Evolutionary conservation across 2,888 invertebrate species (phyloP), one percentile per base, ranked within the genome.

Genomic region (Aphodius granarius): DNA sequence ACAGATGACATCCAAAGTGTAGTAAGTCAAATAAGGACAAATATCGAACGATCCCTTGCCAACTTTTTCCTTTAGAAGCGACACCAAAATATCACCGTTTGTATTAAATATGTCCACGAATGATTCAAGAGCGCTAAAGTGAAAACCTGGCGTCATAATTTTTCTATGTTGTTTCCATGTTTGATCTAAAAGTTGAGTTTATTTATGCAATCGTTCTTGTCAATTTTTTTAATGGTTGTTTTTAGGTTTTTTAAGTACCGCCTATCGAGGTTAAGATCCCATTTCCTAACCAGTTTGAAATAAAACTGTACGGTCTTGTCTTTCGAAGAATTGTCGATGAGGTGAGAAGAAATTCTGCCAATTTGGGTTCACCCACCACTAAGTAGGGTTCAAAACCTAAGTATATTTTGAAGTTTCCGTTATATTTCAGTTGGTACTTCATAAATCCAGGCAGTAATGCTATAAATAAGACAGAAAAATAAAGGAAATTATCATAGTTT

Each of bases 1-100:
- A 82, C 91, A 90, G 72, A 92, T 91, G 43, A 90, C 88, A 82
- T 91, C 91, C 81, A 92, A 83, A 5, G 88, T 91, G 86, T 87
- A 92, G 73, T 87, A 88, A 83, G 89, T 89, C 0, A 93, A 86
- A 75, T 90, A 87, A n/a, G 91, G 91, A 80, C 91, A 92, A 20
- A 93, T 83, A 82, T 93, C 89, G 20, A 92, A 76, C 18, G 19
- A 84, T 75, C 85, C 88, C 19, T 86, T 87, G 23, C 85, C 80
- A 0, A 85, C 84, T 62, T 82, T 79, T 6, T 74, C 68, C 17
- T 82, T 82, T 16, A 94, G 84, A 80, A 91, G 91, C 0, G 89
- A 83, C 0, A 90, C 85, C 74, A 94, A 86, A 17, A 91, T 86
- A 62, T 86, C 85, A 0, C 88, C 83, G 79, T 91, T 89, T 68